Base-by-base conservation (phyloP, 2,113 vertebrate species). In the Python bivittatus region DNA sequence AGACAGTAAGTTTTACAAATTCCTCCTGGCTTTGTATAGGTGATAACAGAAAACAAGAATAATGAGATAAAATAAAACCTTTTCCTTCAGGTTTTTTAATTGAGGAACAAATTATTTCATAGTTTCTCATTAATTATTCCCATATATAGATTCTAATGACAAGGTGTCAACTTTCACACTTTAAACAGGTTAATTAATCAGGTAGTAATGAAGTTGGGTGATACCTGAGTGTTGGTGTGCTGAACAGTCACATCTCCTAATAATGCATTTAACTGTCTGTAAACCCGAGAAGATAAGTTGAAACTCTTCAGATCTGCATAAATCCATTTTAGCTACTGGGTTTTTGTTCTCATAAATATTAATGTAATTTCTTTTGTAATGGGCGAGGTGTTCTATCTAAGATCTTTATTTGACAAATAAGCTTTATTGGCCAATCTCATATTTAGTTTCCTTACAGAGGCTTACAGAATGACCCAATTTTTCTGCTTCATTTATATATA, bases 171-270 rank as follows among this genome's bases (percentile, higher is more conserved):
- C 96, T 97, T 98, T 98, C 98, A 97, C 98, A 98, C 98, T 96
- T 98, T 97, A 98, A 97, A 96, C 96, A 98, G 97, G 97, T 98
- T 98, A 97, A 97, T 98, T 98, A 98, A 97, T 97, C 97, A 98
- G 97, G 97, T 98, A 98, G 96, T 96, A 97, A 97, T 97, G 97
- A 97, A 97, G 97, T 96, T 95, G 98, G 97, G 97, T 98, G 98
- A 96, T 98, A 98, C 97, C 97, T 98, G 97, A 79, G 52, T 97
- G 97, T 96, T 97, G 96, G 96, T 96, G 95, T 96, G 96, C 93
- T 20, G 61, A 96, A 97, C 96, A 96, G 96, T 97, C 96, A 95
- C 95, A 95, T 96, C 93, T 97, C 93, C 84, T 97, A 97, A 96
- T 97, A 97, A 97, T 89, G 88, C 95, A 88, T 93, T 97, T 97